Evolutionary conservation across 2,113 vertebrate species (phyloP).

Genomic region (Climacteris rufus): DNA sequence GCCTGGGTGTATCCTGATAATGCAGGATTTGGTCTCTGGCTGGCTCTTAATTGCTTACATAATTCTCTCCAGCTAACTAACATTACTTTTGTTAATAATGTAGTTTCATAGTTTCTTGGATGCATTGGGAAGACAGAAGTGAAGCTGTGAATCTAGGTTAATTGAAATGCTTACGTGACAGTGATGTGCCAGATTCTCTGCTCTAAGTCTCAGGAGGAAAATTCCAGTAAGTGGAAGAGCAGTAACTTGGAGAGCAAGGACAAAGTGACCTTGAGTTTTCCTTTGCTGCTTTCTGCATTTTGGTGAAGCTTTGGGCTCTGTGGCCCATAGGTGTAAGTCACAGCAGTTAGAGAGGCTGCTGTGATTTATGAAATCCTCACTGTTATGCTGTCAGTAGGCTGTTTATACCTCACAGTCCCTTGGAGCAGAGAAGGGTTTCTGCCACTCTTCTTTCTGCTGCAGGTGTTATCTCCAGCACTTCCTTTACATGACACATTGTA

Average conservation of each 20-base stretch:
- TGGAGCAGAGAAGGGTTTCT: not conserved
- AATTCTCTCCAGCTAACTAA: not conserved
- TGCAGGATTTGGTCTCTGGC: not conserved
- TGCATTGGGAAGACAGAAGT: not conserved
- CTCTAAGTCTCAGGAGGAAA: not conserved
- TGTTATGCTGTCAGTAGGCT: not conserved
- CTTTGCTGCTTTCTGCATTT: not conserved
- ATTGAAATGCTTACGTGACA: not conserved
- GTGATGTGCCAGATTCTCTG: not conserved
- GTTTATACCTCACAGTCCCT: not conserved
- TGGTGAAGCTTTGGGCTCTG: not conserved
- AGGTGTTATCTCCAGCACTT: not conserved
- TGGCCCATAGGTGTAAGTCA: not conserved
- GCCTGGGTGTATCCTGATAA: slow-evolving; percentile 1
- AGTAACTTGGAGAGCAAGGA: not conserved
- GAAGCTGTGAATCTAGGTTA: slow-evolving; percentile 26
- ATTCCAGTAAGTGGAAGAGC: not conserved
- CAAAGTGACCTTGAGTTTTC: not conserved
- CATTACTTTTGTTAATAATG: not conserved
- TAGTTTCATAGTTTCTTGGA: not conserved
- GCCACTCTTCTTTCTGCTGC: not conserved
- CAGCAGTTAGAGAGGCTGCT: not conserved
- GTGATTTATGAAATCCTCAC: not conserved
- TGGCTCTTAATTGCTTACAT: not conserved
- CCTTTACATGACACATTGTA: not conserved